Percentiles rank a stretch among this genome's conserved stretches.
phyloP scores from a whole-genome alignment of 2,888 invertebrate species.

The Biston stratarius region DNA sequence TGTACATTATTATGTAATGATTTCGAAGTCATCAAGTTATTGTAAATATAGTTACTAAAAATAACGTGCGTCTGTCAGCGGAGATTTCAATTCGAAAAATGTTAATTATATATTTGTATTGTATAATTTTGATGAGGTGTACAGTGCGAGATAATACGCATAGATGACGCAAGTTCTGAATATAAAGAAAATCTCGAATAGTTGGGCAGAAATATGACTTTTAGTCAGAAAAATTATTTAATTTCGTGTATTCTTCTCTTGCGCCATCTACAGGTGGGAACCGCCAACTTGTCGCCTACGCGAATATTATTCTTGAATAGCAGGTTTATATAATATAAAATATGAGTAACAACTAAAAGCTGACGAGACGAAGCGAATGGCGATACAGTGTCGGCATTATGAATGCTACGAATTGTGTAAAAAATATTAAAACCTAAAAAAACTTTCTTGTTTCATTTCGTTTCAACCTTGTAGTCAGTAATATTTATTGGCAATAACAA shows the following conservation, averaged over 20 bases:
- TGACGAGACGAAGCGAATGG: conserved; percentile 69
- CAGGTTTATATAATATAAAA: conserved; percentile 65
- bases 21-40: conserved; percentile 81
- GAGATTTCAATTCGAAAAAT: conserved; percentile 62
- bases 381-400: conserved; percentile 84
- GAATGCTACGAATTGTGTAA: conserved; percentile 88
- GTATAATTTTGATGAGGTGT: conserved; percentile 74
- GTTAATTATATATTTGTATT: conserved; percentile 82
- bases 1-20: conserved; percentile 79
- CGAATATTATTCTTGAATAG: conserved; percentile 53
- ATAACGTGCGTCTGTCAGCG: conserved; percentile 75
- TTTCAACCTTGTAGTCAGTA: conserved; percentile 26
- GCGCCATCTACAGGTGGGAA: conserved; percentile 22
- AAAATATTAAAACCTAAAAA: conserved; percentile 87
- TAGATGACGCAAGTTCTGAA: conserved; percentile 39
- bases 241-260: not conserved
- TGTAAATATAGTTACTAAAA: conserved; percentile 84
- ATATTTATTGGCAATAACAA: no score
- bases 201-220: not conserved
- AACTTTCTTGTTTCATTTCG: conserved; percentile 75
- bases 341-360: conserved; percentile 51
- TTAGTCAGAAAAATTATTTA: conserved; percentile 37
- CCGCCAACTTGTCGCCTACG: conserved; percentile 35
- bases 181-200: not conserved
- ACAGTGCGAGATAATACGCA: conserved; percentile 48